Base-by-base conservation (phyloP, 2,888 invertebrate genomes). In the Hofmannophila pseudospretella region DNA sequence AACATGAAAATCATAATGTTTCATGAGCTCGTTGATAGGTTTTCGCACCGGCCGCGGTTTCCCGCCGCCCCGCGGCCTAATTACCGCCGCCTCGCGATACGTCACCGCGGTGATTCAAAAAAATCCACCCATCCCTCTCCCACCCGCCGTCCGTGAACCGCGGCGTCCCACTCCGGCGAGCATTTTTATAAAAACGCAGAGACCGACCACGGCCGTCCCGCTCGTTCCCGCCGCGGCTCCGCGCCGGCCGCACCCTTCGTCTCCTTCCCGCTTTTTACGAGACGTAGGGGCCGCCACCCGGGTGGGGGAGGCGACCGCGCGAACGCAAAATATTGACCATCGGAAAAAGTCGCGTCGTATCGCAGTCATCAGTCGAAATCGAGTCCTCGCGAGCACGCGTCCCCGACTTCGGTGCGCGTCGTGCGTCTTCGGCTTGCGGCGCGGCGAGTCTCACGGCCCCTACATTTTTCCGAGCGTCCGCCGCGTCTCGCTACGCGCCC, bases 241-340 rank as follows among this genome's bases (percentile, higher is more conserved):
- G 67, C 73, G 69, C 69, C 59, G 60, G 74, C 76, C 76, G 76
- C 69, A 72, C 81, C 82, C 79, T 79, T 80, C 87, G 85, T 87
- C 87, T 88, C 88, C 81, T 85, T 87, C 81, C 77, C 86, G 75
- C 87, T 88, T 88, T 88, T 87, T 87, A 87, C 87, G 87, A 87
- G 87, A 88, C 86, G 82, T 68, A 79, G 86, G 82, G 84, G 80
- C 80, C 79, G 54, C 67, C 64, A 71, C 71, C 79, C 77, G 79
- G 70, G 82, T 77, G 84, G 81, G 74, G 82, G 85, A 80, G 84
- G 81, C 78, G 79, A 84, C 81, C 81, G 74, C 81, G 84, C 79
- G 81, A 86, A 86, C 86, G 84, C 86, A 82, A 88, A 88, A 88
- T 88, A 88, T 88, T 88, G 88, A 88, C 87, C 88, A 88, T 87